Evolutionary conservation across 1,140 invertebrate genomes (phyloP).

Genomic region (Ridgeia piscesae): DNA sequence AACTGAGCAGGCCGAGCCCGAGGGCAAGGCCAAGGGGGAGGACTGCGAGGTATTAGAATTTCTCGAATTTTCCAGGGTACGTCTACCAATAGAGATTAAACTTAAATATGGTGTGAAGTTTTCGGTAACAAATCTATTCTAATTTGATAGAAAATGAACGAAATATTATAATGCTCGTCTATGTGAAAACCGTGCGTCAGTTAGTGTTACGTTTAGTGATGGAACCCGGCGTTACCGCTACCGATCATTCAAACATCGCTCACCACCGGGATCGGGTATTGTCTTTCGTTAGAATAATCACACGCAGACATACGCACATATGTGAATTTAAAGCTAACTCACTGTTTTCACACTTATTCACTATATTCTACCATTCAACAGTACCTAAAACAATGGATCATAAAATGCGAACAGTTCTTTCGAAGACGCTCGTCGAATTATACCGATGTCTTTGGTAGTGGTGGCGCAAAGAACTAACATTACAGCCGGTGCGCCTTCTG

Average conservation of each 20-base stretch:
- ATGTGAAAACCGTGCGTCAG: no score
- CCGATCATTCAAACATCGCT: background rate
- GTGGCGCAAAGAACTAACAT: background rate
- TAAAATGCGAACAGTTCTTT: background rate
- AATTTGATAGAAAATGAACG: no score
- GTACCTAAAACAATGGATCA: background rate
- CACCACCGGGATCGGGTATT: background rate
- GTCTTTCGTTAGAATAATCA: no score
- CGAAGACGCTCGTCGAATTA: background rate
- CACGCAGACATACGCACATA: background rate
- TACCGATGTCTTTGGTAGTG: background rate
- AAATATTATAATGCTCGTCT: no score
- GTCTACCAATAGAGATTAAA: no score
- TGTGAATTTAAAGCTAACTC: background rate
- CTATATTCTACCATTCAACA: background rate
- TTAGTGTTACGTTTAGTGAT: no score
- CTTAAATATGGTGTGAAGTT: no score
- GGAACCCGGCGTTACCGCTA: background rate
- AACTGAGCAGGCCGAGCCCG: no score
- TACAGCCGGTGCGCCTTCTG: no score
- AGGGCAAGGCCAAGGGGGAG: no score
- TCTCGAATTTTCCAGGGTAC: no score
- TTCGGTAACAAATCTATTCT: background rate
- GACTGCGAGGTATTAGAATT: no score
- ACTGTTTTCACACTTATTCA: background rate